A percentile compares a stretch with the other conserved stretches of the same genome.
These are phyloP conservation scores for Andricus quercusramuli DNA, from an alignment of 2,888 invertebrate genomes.

Conservation along the genomic window DNA sequence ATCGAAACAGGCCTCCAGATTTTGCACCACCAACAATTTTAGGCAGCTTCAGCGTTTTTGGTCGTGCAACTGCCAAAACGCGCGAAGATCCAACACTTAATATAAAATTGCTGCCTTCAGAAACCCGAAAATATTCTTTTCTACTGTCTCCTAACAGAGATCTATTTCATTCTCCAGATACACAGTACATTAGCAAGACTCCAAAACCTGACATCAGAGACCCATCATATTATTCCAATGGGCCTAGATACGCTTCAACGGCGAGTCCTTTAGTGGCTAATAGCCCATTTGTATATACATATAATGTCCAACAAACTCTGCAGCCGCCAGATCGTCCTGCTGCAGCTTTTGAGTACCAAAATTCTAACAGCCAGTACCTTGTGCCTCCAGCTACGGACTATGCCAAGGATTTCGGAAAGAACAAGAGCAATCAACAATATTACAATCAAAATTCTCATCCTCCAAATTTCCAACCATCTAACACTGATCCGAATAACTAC, in stretches of 20 bases:
- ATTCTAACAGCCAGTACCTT: constrained; percentile 54
- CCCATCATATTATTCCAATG: constrained; percentile 65
- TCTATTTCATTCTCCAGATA: constrained; percentile 57
- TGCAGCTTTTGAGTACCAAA: constrained; percentile 67
- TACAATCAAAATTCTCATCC: constrained; percentile 64
- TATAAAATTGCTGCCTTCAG: constrained; percentile 64
- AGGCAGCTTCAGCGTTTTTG: constrained; percentile 82
- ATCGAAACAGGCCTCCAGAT: constrained; percentile 62
- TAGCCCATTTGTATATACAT: constrained; percentile 57
- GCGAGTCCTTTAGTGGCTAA: constrained; percentile 55
- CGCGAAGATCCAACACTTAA: constrained; percentile 77
- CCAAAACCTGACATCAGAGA: constrained; percentile 61
- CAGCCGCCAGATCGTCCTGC: constrained; percentile 60
- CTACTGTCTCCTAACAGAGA: constrained; percentile 73
- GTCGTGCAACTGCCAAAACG: constrained; percentile 81
- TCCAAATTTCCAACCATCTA: constrained; percentile 50
- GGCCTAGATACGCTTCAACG: constrained; percentile 54
- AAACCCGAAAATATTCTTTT: constrained; percentile 72
- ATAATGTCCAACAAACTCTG: constrained; percentile 55
- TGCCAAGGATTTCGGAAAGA: constrained; percentile 29
- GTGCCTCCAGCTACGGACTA: constrained; percentile 40
- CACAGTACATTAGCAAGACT: constrained; percentile 61
- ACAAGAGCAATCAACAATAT: constrained; percentile 58
- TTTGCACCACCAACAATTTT: constrained; percentile 62
- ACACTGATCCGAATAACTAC: constrained; percentile 59